Base-by-base conservation (phyloP, 2,888 invertebrate genomes). In the Aproaerema taeniolella region DNA sequence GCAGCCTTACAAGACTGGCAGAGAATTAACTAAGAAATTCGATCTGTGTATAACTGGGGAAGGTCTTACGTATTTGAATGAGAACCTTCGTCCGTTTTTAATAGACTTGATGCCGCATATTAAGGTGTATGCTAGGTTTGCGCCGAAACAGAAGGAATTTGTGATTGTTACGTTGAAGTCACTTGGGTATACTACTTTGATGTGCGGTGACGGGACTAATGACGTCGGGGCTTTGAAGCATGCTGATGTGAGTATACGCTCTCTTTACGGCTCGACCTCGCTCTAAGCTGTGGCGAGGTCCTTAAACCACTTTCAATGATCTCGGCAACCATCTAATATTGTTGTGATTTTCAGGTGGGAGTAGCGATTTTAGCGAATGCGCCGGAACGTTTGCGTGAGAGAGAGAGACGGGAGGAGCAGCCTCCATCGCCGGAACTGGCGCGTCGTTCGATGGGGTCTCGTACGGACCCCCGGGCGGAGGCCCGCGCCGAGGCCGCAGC, bases 121-220 rank as follows among this genome's bases (percentile, higher is more conserved):
- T 7, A 92, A 93, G 38, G 95, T 99, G 1, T 99, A 95, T 75
- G 99, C 99, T 1, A 89, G 99, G 57, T 98, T 99, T 62, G 97
- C 98, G 1, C 99, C 99, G 0, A 99, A 99, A 70, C 99, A 99
- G 73, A 99, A 99, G 79, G 99, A 99, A 79, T 93, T 92, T 65
- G 94, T 99, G 1, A 93, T 99, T 30, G 94, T 96, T 6, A 92
- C 94, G 2, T 79, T 99, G 38, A 98, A 97, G 69, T 89, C 91
- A 17, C 82, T 95, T 8, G 99, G 99, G 2, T 96, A 91, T 63
- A 91, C 91, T 2, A 97, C 98, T 0, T 87, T 99, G 1, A 99
- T 99, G 99, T 99, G 99, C 68, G 99, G 99, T 1, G 99, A 99
- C 83, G 99, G 99, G 39, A 99, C 99, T 1, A 99, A 99, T 73